Conservation (phyloP, 2,797 vertebrate species). For the Spinus pinus region DNA sequence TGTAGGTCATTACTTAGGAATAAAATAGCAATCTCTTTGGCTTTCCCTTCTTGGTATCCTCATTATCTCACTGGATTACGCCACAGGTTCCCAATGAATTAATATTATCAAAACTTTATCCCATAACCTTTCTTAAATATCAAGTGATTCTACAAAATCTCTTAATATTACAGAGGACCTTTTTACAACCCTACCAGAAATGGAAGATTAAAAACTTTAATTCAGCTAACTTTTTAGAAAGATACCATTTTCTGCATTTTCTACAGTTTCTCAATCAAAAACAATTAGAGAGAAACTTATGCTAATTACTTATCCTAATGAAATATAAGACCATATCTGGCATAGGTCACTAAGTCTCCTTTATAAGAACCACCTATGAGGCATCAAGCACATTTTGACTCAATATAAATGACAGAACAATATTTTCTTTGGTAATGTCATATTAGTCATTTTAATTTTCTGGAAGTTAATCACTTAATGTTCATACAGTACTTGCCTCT, state of each 20-base stretch:
- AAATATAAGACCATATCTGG: neutral
- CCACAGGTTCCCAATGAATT: neutral
- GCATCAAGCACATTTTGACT: neutral
- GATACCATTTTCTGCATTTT: neutral
- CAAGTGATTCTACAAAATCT: neutral
- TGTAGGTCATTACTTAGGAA: neutral
- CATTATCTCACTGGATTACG: neutral
- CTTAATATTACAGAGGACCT: neutral
- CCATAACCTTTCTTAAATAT: slow-evolving; percentile 7
- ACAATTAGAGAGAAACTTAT: neutral
- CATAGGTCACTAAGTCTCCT: neutral
- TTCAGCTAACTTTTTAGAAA: neutral
- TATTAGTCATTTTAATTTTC: slow-evolving; percentile 23
- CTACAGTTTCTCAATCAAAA: neutral
- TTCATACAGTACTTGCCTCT: neutral
- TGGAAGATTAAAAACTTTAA: neutral
- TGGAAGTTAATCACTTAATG: slow-evolving; percentile 14
- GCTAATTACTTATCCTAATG: neutral
- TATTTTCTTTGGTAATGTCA: slow-evolving; percentile 12
- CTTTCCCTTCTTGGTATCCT: neutral
- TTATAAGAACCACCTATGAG: neutral
- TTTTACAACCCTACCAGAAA: neutral
- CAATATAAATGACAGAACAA: neutral
- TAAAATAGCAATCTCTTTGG: neutral
- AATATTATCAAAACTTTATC: neutral